Evolutionary conservation across 2,113 vertebrate genomes (phyloP).

Genomic region (Hippopotamus amphibius): DNA sequence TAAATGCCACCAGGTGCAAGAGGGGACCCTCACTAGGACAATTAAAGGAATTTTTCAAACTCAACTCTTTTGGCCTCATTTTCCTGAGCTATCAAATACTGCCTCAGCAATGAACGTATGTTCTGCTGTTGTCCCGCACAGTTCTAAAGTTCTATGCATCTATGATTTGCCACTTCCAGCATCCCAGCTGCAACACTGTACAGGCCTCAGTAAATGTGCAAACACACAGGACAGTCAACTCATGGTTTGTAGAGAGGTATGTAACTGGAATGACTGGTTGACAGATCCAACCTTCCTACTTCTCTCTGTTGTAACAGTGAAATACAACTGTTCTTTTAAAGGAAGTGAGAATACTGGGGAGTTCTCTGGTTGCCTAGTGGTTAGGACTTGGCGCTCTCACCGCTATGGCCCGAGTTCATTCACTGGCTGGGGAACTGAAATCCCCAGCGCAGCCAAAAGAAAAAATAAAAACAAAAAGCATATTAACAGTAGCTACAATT

Average conservation of each 20-base stretch:
- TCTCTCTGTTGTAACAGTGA: neutral
- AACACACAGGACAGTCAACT: neutral
- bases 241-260: no score
- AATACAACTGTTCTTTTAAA: neutral
- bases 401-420: neutral
- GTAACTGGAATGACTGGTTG: neutral
- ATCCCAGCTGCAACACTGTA: neutral
- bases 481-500: neutral
- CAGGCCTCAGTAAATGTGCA: neutral
- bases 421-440: neutral
- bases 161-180: neutral
- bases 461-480: neutral
- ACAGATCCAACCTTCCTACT: neutral
- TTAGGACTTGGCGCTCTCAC: neutral
- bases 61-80: neutral
- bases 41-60: neutral
- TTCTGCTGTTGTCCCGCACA: neutral
- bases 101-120: rapidly evolving
- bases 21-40: neutral
- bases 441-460: neutral
- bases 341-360: neutral
- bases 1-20: neutral
- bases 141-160: neutral
- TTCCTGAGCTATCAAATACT: neutral
- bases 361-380: neutral